Conservation (phyloP, 2,113 vertebrate species). For the Saguinus imperator region DNA sequence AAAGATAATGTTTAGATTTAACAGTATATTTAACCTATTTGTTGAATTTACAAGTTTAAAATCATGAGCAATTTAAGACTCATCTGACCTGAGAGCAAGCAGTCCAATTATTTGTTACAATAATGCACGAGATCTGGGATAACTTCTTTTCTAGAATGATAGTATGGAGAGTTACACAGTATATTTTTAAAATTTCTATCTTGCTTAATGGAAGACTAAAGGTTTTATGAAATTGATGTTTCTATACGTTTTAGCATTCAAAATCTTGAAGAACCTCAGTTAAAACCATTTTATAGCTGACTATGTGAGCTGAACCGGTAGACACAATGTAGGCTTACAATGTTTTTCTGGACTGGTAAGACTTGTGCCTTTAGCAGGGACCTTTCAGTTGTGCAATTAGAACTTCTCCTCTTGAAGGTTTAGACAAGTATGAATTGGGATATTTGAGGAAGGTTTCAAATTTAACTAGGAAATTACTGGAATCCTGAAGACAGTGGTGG, state of each 20-base stretch:
- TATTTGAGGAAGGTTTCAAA: not conserved
- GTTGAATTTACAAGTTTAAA: slow-evolving; percentile 31
- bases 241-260: not conserved
- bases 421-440: not conserved
- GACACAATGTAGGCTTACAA: not conserved
- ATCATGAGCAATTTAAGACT: not conserved
- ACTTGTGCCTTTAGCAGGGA: not conserved
- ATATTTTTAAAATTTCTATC: not conserved
- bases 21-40: not conserved
- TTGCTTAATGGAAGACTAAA: not conserved
- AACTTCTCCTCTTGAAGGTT: not conserved
- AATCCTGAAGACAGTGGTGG: not conserved
- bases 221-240: slow-evolving; percentile 32
- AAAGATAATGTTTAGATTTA: not conserved
- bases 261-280: not conserved
- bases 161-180: not conserved
- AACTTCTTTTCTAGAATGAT: slow-evolving; percentile 32
- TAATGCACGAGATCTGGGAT: not conserved
- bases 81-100: not conserved
- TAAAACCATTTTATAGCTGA: not conserved
- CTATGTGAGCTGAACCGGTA: not conserved
- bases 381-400: not conserved
- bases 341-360: not conserved
- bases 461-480: not conserved
- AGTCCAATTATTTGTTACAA: slow-evolving; percentile 31